These are phyloP conservation scores for Erynnis tages DNA, from an alignment of 2,888 invertebrate genomes.

Conservation along the genomic window DNA sequence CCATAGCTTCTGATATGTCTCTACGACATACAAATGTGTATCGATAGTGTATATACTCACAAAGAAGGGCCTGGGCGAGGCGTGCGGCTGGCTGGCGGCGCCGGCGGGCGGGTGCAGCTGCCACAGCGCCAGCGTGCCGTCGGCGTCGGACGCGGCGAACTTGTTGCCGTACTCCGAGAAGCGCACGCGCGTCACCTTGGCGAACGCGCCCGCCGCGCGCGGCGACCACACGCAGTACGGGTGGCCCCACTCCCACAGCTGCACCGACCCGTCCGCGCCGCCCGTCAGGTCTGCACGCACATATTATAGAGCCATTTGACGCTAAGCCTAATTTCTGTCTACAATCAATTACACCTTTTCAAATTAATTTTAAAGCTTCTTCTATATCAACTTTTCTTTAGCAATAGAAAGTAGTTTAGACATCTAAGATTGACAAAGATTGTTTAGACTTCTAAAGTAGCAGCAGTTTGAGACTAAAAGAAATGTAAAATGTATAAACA, in stretches of 20 bases:
- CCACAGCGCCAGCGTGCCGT: conserved; percentile 97
- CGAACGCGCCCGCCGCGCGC: conserved; percentile 95
- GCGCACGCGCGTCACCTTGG: conserved; percentile 96
- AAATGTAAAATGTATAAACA: too few relatives aligned
- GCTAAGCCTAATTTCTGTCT: too few relatives aligned
- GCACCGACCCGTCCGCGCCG: conserved; percentile 97
- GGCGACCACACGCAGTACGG: conserved; percentile 94
- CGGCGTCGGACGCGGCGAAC: conserved; percentile 98
- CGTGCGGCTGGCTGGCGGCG: conserved; percentile 79
- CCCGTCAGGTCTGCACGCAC: conserved; percentile 91
- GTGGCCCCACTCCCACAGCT: conserved; percentile 99
- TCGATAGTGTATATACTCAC: conserved; percentile 77
- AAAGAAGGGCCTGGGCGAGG: conserved; percentile 88
- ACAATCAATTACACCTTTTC: too few relatives aligned
- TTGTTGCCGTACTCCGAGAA: conserved; percentile 99
- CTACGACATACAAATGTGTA: background rate
- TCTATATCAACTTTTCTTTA: too few relatives aligned
- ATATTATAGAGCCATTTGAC: too few relatives aligned
- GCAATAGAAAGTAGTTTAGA: too few relatives aligned
- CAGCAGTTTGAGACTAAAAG: too few relatives aligned
- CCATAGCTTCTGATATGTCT: background rate
- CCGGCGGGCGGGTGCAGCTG: conserved; percentile 89
- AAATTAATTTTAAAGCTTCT: too few relatives aligned
- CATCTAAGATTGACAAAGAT: too few relatives aligned
- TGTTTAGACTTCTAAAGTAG: too few relatives aligned